phyloP scores from a whole-genome alignment of 2,888 invertebrate species.

The Vanessa cardui region DNA sequence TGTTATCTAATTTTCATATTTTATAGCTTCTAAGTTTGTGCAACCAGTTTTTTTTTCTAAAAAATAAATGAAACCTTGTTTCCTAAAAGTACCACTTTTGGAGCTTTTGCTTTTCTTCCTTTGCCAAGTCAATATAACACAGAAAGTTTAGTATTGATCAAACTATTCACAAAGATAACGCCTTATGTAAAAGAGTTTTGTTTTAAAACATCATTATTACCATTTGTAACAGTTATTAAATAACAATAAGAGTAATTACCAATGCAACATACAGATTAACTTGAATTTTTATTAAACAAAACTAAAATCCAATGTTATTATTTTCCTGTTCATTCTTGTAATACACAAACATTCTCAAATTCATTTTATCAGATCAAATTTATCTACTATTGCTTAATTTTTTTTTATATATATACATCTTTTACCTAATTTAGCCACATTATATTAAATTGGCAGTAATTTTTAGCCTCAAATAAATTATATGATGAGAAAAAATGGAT shows the following conservation, averaged over 20 bases:
- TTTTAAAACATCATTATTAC: neutral
- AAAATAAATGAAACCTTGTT: too few relatives aligned
- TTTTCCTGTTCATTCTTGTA: too few relatives aligned
- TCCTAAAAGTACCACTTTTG: too few relatives aligned
- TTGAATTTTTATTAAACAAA: neutral
- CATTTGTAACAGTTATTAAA: conserved; percentile 1
- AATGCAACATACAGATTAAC: neutral
- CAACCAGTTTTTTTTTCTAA: too few relatives aligned
- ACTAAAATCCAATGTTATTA: neutral
- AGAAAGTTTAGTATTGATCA: too few relatives aligned
- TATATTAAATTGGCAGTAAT: conserved; percentile 2
- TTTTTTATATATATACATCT: neutral
- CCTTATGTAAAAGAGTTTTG: neutral
- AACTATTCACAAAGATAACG: too few relatives aligned
- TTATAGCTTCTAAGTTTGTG: too few relatives aligned
- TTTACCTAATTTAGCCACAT: conserved; percentile 8
- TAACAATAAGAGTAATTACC: conserved; percentile 1
- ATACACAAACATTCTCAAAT: neutral
- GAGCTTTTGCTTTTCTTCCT: too few relatives aligned
- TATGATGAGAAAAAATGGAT: neutral
- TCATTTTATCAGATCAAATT: neutral
- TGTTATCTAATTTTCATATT: too few relatives aligned
- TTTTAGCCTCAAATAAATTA: conserved; percentile 4
- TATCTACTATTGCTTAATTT: neutral
- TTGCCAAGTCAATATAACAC: too few relatives aligned